A percentile compares a stretch with the other conserved stretches of the same genome.
These are phyloP conservation scores for Mythimna pallens DNA, from an alignment of 2,888 invertebrate species.

Conservation along the genomic window DNA sequence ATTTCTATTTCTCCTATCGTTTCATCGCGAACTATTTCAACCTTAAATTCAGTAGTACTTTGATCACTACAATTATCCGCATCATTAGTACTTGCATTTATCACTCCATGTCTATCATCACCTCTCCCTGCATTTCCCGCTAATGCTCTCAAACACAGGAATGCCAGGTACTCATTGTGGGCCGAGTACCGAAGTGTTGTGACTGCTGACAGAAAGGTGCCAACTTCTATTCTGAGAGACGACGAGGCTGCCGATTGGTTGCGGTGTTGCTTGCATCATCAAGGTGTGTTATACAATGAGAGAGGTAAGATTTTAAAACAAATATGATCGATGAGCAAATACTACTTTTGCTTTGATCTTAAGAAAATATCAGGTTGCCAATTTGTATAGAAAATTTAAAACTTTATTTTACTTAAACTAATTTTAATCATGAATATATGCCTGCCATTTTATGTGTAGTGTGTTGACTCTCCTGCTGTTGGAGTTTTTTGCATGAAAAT, in stretches of 20 bases:
- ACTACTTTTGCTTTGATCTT: slow-evolving; percentile 8
- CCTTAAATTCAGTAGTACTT: slow-evolving; percentile 2
- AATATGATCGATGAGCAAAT: not conserved
- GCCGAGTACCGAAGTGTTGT: slow-evolving; percentile 51
- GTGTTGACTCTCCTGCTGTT: too few species aligned
- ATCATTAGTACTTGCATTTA: slow-evolving; percentile 3
- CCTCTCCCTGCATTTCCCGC: slow-evolving; percentile 26
- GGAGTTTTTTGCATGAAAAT: too few species aligned
- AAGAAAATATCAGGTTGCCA: too few species aligned
- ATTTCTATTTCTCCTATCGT: not conserved
- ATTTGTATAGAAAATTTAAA: too few species aligned
- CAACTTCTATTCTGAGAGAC: slow-evolving; percentile 66
- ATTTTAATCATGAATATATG: too few species aligned
- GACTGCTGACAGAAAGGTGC: slow-evolving; percentile 73
- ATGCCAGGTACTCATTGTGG: slow-evolving; percentile 45
- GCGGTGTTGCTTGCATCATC: slow-evolving; percentile 40
- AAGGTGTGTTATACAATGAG: slow-evolving; percentile 36
- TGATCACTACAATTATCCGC: not conserved
- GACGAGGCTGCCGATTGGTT: slow-evolving; percentile 44
- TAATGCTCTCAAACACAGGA: slow-evolving; percentile 42
- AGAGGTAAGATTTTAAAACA: not conserved
- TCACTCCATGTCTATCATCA: slow-evolving; percentile 39
- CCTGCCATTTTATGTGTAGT: too few species aligned
- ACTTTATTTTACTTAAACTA: too few species aligned
- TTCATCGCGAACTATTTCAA: not conserved